phyloP scores from a whole-genome alignment of 2,888 invertebrate species.

The Diaperis boleti region DNA sequence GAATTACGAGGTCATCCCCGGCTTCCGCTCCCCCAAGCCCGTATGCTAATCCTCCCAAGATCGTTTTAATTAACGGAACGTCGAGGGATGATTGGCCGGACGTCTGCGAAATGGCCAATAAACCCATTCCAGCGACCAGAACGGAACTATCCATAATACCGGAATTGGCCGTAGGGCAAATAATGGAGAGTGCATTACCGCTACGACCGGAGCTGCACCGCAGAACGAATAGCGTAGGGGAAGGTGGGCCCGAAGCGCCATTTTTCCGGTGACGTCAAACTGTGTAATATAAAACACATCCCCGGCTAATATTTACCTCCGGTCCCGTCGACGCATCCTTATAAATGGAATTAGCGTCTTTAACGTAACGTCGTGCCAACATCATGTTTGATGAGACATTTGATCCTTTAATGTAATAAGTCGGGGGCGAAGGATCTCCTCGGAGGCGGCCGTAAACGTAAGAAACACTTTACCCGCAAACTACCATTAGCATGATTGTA shows the following conservation, averaged over 20 bases:
- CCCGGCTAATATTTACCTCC: constrained; percentile 42
- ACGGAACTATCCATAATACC: constrained; percentile 47
- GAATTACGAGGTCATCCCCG: no score
- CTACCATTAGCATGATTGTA: constrained; percentile 43
- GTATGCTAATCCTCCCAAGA: no score
- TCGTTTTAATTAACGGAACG: constrained; percentile 30
- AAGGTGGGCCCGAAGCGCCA: no score
- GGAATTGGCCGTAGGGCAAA: constrained; percentile 43
- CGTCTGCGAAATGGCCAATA: constrained; percentile 32
- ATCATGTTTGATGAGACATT: constrained; percentile 47
- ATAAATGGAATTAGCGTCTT: constrained; percentile 45
- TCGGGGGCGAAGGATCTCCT: constrained; percentile 40
- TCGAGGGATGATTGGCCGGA: constrained; percentile 29
- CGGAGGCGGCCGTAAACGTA: constrained; percentile 32
- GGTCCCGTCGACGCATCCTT: constrained; percentile 45
- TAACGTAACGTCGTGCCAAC: constrained; percentile 40
- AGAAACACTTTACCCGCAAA: constrained; percentile 39
- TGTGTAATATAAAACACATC: background rate
- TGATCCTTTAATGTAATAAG: constrained; percentile 47
- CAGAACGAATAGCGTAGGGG: constrained; percentile 11
- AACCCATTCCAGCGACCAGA: constrained; percentile 35
- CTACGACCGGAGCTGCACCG: constrained; percentile 36
- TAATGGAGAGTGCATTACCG: constrained; percentile 48
- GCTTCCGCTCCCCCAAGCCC: no score
- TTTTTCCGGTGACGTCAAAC: background rate